Percentiles rank a stretch among this genome's conserved stretches.
Evolutionary conservation across 2,888 invertebrate genomes (phyloP).

Genomic region (Calephelis perditalis): DNA sequence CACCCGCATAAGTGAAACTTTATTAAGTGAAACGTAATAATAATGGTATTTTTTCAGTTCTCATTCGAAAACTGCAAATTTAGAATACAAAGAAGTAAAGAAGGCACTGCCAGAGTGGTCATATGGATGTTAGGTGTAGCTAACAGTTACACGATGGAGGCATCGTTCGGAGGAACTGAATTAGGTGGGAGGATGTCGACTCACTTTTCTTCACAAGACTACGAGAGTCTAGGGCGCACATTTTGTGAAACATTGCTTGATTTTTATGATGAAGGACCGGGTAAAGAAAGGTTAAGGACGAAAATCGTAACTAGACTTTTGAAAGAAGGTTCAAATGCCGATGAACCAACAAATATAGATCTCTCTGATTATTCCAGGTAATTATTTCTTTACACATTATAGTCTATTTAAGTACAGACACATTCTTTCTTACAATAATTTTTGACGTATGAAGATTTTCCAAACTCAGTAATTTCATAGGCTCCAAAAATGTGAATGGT

Average conservation of each 20-base stretch:
- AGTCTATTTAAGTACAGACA: neutral
- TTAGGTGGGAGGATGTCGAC: conserved; percentile 88
- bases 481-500: no score
- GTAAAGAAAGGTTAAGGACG: conserved; percentile 87
- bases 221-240: conserved; percentile 86
- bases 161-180: conserved; percentile 94
- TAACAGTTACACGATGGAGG: conserved; percentile 97
- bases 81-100: conserved; percentile 94
- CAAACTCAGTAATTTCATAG: no score
- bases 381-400: neutral
- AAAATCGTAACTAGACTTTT: conserved; percentile 89
- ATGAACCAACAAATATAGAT: conserved; percentile 91
- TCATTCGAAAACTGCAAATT: conserved; percentile 96
- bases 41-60: conserved; percentile 79
- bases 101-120: conserved; percentile 95
- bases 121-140: conserved; percentile 97
- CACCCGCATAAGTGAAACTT: no score
- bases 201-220: conserved; percentile 87
- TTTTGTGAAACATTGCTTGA: conserved; percentile 96
- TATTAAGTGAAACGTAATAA: no score
- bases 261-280: conserved; percentile 91
- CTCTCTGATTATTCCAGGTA: conserved; percentile 93
- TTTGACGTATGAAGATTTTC: no score
- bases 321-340: conserved; percentile 91
- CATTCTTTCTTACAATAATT: no score